Evolutionary conservation across 1,140 invertebrate species (phyloP), one percentile per base, ranked within the genome.

Genomic region (Diachasmimorpha longicaudata): DNA sequence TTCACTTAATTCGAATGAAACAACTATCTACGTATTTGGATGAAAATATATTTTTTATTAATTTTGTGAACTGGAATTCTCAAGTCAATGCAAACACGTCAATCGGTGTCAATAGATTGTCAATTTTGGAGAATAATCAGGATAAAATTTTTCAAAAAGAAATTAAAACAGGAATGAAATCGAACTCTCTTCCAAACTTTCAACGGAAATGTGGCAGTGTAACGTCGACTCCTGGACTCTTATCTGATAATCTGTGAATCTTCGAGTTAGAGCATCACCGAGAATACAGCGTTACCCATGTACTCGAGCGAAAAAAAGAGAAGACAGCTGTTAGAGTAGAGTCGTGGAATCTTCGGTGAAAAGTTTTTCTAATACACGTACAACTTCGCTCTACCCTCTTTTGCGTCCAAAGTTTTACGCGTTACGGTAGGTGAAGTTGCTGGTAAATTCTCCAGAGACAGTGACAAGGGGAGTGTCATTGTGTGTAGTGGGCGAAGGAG

Each of bases 251-350:
- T 67, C 63, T 68, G 31, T 44, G 72, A 48, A 74, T 68, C 37
- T 74, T 21, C 37, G 39, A 68, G 72, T 74, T 66, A 74, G 72
- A 44, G 72, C 67, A 66, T 74, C 72, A 21, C 16, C 25, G 68
- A 52, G 39, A 74, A 44, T 74, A 74, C 21, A 68, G 37, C 72
- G 66, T 68, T 52, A 39, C 70, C 14, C 31, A 39, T 11, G 37
- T 16, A 66, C 31, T 11, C n/a, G 44, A 36, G 23, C 37, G 55
- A 36, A 39, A 72, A 21, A 13, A 14, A 55, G 70, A 72, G 46
- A 52, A 31, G 31, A 31, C 31, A 6, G 6, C 31, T 31, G 31
- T 36, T 37, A 10, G 16, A 37, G 3, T 21, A 66, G 48, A 72
- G 71, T 21, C 21, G 31, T 37, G 52, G 16, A 46, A 44, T 69